These are phyloP conservation scores for Globia sparganii DNA, from an alignment of 2,888 invertebrate genomes.

Conservation along the genomic window DNA sequence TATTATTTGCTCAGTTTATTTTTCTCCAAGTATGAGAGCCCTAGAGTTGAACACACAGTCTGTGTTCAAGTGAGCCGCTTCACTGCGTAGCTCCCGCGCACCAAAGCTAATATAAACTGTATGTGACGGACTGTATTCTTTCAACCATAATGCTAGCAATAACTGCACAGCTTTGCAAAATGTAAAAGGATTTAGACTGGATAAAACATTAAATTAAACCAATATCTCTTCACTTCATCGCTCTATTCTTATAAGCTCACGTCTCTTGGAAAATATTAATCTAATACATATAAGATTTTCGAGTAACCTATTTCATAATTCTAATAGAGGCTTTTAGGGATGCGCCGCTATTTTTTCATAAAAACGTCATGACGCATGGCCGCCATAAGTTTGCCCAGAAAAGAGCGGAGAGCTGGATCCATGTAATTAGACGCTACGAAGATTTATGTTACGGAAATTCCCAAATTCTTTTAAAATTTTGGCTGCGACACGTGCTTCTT, in stretches of 20 bases:
- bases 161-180: constrained; percentile 62
- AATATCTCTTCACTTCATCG: constrained; percentile 37
- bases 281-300: constrained; percentile 65
- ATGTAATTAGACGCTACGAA: constrained; percentile 87
- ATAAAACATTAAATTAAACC: constrained; percentile 51
- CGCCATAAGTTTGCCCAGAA: constrained; percentile 86
- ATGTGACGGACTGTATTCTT: constrained; percentile 77
- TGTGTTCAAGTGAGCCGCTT: constrained; percentile 81
- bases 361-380: constrained; percentile 87
- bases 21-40: constrained; percentile 81
- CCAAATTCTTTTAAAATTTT: constrained; percentile 87
- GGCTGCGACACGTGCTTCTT: constrained; percentile 79
- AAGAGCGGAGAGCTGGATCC: constrained; percentile 83
- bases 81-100: constrained; percentile 75
- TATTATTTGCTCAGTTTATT: constrained; percentile 87
- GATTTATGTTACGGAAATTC: constrained; percentile 87
- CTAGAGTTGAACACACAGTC: constrained; percentile 84
- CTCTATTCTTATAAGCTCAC: constrained; percentile 35
- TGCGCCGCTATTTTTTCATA: constrained; percentile 83
- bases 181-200: constrained; percentile 55
- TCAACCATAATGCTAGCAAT: constrained; percentile 75
- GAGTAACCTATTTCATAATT: constrained; percentile 77
- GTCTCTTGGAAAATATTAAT: constrained; percentile 61
- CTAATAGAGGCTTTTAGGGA: constrained; percentile 72
- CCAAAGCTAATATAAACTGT: constrained; percentile 83